phyloP scores from a whole-genome alignment of 2,113 vertebrate species.

The Chitala chitala region DNA sequence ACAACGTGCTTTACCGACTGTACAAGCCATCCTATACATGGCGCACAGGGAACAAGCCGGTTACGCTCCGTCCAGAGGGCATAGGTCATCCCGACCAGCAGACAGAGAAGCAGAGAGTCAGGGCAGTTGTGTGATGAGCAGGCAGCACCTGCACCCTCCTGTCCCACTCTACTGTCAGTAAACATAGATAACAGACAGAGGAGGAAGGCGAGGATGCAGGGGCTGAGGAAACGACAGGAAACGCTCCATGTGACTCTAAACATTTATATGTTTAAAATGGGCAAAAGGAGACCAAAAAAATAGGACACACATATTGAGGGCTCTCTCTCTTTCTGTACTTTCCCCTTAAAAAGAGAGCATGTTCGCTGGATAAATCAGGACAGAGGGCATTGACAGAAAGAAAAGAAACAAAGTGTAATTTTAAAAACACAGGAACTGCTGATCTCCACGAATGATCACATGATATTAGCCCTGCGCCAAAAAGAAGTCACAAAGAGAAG shows the following conservation, averaged over 20 bases:
- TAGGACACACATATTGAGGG: conserved; percentile 64
- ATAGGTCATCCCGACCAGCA: background rate
- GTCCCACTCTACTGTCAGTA: background rate
- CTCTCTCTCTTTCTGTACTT: conserved; percentile 40
- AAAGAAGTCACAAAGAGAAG: too few relatives aligned
- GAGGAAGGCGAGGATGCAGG: background rate
- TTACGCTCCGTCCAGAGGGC: background rate
- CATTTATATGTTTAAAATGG: conserved; percentile 53
- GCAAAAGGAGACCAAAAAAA: conserved; percentile 54
- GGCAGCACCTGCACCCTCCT: background rate
- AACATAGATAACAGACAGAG: background rate
- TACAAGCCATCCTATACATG: background rate
- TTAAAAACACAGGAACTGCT: conserved; percentile 15
- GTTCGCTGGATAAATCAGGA: conserved; percentile 53
- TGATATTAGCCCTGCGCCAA: conserved; percentile 20
- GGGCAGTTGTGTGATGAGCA: background rate
- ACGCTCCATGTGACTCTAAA: conserved; percentile 53
- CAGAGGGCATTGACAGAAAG: conserved; percentile 30
- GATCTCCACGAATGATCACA: conserved; percentile 4
- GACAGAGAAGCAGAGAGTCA: background rate
- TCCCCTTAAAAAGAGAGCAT: conserved; percentile 19
- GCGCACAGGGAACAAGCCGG: too few relatives aligned
- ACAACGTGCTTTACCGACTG: too few relatives aligned
- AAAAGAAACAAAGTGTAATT: conserved; percentile 8
- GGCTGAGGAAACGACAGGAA: conserved; percentile 13